phyloP scores from a whole-genome alignment of 2,797 vertebrate genomes.

The Hypotaenidia okinawae region DNA sequence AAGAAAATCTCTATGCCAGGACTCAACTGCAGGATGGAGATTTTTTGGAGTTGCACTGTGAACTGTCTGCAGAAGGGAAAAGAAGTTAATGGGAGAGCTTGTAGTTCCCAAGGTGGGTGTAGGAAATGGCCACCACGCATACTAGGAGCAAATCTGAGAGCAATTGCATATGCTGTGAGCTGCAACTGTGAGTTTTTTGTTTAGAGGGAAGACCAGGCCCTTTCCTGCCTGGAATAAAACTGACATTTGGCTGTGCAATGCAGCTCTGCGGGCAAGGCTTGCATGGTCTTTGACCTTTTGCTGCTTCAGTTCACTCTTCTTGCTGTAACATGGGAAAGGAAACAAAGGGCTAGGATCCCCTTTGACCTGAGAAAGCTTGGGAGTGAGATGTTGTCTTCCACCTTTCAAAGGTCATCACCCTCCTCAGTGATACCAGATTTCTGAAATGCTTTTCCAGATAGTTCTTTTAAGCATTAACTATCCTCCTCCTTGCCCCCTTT shows the following conservation, averaged over 20 bases:
- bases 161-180: too few species aligned
- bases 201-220: neutral
- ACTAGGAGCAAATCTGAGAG: neutral
- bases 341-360: neutral
- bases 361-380: neutral
- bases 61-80: neutral
- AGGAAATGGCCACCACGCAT: neutral
- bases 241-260: neutral
- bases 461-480: neutral
- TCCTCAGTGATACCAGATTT: neutral
- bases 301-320: neutral
- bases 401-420: neutral
- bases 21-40: neutral
- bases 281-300: neutral
- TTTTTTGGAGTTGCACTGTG: neutral
- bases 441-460: neutral
- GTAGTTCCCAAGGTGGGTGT: neutral
- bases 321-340: neutral
- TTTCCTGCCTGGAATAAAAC: neutral
- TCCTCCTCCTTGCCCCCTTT: neutral
- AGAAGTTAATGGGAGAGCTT: neutral
- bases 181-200: neutral
- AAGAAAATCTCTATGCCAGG: neutral
- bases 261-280: neutral
- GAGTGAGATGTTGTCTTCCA: neutral